These are phyloP conservation scores for Trinectes maculatus DNA, from an alignment of 2,113 vertebrate genomes.

Conservation along the genomic window DNA sequence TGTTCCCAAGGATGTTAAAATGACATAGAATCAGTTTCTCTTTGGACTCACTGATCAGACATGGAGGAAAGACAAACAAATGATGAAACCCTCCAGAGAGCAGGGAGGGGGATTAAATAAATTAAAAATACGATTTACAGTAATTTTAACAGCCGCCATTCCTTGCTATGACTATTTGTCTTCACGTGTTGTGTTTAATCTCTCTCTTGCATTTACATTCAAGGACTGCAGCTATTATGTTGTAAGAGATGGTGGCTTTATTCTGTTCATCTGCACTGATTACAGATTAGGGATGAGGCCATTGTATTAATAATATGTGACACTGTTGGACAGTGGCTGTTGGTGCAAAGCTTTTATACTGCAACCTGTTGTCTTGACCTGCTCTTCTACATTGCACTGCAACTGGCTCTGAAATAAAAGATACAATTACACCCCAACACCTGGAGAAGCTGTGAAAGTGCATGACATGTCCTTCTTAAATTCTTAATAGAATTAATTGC, in stretches of 20 bases:
- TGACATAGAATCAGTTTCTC: slow-evolving; percentile 48
- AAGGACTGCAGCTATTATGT: slow-evolving; percentile 6
- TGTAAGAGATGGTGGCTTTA: not conserved
- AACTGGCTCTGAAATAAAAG: slow-evolving; percentile 61
- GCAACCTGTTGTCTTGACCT: slow-evolving; percentile 46
- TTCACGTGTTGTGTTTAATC: slow-evolving; percentile 22
- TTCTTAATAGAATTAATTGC: slow-evolving; percentile 34
- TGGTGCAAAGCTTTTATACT: slow-evolving; percentile 49
- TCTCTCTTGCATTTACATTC: not conserved
- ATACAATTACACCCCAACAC: slow-evolving; percentile 3
- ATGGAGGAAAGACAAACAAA: not conserved
- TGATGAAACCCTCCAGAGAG: slow-evolving; percentile 15
- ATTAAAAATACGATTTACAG: not conserved
- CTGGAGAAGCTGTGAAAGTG: slow-evolving; percentile 23
- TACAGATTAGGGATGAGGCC: slow-evolving; percentile 46
- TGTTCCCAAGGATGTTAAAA: slow-evolving; percentile 48
- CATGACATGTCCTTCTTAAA: slow-evolving; percentile 28
- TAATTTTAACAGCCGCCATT: slow-evolving; percentile 57
- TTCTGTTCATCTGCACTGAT: slow-evolving; percentile 30
- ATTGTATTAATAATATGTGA: slow-evolving; percentile 21
- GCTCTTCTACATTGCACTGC: slow-evolving; percentile 48
- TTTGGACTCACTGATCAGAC: not conserved
- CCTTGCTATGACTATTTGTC: slow-evolving; percentile 42
- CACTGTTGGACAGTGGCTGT: slow-evolving; percentile 59
- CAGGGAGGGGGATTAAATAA: slow-evolving; percentile 9